Evolutionary conservation across 2,113 vertebrate genomes (phyloP).

Genomic region (Laticauda colubrina): DNA sequence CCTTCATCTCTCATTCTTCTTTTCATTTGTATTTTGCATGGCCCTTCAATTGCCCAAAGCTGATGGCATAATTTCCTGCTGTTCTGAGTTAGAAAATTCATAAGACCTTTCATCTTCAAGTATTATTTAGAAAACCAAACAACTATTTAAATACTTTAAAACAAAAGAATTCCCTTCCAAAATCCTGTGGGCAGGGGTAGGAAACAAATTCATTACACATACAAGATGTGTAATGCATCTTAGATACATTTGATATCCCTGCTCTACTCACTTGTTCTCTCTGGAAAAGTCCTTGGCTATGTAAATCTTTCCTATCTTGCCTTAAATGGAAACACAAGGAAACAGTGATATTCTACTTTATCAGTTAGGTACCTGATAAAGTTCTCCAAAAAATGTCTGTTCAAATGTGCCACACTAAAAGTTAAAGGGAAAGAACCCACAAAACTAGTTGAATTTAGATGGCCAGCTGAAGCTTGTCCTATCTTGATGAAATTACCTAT

Average conservation of each 20-base stretch:
- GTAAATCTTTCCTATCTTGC: neutral
- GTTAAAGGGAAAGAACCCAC: neutral
- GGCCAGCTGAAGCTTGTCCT: neutral
- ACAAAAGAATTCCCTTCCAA: neutral
- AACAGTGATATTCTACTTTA: neutral
- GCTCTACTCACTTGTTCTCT: neutral
- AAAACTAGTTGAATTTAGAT: neutral
- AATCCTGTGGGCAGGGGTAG: neutral
- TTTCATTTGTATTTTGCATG: neutral
- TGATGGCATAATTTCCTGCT: neutral
- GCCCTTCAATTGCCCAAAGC: neutral
- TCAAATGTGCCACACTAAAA: neutral
- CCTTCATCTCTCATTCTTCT: neutral
- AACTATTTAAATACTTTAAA: neutral
- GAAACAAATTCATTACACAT: neutral
- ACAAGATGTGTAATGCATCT: neutral
- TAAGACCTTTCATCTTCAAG: neutral
- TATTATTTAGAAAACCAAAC: neutral
- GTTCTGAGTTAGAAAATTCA: neutral
- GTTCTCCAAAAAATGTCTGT: neutral
- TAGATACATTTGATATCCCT: neutral
- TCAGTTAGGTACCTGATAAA: neutral
- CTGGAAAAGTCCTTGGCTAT: neutral
- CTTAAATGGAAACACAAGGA: neutral
- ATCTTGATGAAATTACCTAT: neutral